phyloP scores from a whole-genome alignment of 1,140 invertebrate species.

The Metopolophium dirhodum region DNA sequence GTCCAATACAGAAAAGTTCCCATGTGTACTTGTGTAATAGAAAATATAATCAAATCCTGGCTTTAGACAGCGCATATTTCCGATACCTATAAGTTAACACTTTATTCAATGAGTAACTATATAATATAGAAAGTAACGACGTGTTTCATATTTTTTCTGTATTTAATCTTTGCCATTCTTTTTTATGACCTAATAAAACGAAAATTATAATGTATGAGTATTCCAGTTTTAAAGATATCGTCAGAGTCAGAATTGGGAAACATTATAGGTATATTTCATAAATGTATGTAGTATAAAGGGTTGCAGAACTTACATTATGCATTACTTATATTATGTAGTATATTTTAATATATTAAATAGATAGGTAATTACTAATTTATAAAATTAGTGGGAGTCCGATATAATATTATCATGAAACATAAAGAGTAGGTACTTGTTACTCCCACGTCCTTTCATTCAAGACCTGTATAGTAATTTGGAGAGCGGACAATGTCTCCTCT shows the following conservation, averaged over 20 bases:
- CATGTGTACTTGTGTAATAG: neutral
- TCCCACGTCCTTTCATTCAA: conserved; percentile 5
- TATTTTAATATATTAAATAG: neutral
- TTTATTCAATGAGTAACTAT: neutral
- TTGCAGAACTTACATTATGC: too few relatives aligned
- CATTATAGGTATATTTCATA: neutral
- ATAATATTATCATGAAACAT: neutral
- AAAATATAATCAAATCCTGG: neutral
- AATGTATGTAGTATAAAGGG: neutral
- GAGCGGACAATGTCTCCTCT: neutral
- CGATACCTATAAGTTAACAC: neutral
- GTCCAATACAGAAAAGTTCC: neutral
- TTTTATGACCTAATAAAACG: neutral
- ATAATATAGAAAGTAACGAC: neutral
- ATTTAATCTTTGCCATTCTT: neutral
- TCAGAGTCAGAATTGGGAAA: neutral
- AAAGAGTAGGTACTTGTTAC: conserved; percentile 26
- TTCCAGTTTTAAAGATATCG: neutral
- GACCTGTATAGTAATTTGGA: neutral
- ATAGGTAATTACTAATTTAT: conserved; percentile 4
- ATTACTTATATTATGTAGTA: neutral
- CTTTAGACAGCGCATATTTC: neutral
- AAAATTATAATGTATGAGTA: neutral
- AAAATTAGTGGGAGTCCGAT: conserved; percentile 5
- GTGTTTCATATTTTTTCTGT: neutral